Evolutionary conservation across 35 echinoderm and acorn worm genomes (phyloP).

Genomic region (Apostichopus japonicus): DNA sequence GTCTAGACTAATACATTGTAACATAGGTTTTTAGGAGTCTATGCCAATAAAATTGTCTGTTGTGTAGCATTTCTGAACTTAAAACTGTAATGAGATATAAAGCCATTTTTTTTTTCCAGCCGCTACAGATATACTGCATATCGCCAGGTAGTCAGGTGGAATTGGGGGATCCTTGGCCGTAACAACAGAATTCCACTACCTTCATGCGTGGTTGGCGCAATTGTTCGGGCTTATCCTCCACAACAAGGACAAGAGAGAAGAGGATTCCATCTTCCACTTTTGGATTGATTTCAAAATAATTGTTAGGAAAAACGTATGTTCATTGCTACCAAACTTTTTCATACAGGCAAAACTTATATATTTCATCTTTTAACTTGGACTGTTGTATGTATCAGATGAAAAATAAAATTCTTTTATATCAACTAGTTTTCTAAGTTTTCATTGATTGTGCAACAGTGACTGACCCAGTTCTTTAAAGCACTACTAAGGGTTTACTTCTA

Average conservation of each 20-base stretch:
- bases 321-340: no score
- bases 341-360: no score
- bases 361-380: no score
- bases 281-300: neutral
- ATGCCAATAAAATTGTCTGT: neutral
- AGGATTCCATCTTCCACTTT: conserved; percentile 5
- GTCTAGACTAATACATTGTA: no score
- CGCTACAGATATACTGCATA: conserved; percentile 27
- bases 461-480: no score
- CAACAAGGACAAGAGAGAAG: neutral
- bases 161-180: conserved; percentile 2
- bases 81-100: neutral
- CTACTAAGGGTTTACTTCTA: no score
- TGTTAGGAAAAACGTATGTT: no score
- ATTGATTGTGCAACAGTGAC: no score
- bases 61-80: neutral
- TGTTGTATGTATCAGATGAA: no score
- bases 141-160: conserved; percentile 21
- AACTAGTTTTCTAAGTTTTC: no score
- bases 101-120: neutral
- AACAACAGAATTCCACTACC: conserved; percentile 21
- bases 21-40: neutral
- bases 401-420: no score
- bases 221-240: neutral
- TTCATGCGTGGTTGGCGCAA: neutral